Evolutionary conservation across 1,140 invertebrate species (phyloP).

Genomic region (Nixonia krombeini): DNA sequence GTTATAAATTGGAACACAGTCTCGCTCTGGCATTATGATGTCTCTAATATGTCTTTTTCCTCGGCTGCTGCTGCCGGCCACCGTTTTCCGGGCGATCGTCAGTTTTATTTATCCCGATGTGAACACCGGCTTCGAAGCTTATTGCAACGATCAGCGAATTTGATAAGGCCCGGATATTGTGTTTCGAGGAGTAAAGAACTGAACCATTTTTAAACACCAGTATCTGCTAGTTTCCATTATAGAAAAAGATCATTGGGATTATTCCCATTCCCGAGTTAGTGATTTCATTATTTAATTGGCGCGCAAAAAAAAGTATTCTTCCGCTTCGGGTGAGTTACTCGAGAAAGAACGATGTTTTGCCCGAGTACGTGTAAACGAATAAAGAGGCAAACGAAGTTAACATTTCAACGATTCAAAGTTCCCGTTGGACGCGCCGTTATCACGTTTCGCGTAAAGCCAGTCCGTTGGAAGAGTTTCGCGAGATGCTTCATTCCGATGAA

Average conservation of each 20-base stretch:
- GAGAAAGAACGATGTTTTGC: no score
- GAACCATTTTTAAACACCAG: no score
- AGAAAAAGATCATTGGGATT: no score
- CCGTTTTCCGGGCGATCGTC: constrained; percentile 44
- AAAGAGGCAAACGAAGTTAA: constrained; percentile 26
- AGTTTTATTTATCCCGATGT: constrained; percentile 41
- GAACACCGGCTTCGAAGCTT: constrained; percentile 31
- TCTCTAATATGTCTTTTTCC: constrained; percentile 72
- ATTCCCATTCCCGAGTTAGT: no score
- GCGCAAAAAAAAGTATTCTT: no score
- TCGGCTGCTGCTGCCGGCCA: constrained; percentile 41
- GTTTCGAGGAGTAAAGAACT: no score
- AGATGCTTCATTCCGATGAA: constrained; percentile 48
- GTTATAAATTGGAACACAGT: constrained; percentile 73
- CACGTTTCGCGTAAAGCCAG: constrained; percentile 39
- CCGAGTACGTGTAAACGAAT: constrained; percentile 5
- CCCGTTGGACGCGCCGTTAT: constrained; percentile 47
- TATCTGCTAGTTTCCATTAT: no score
- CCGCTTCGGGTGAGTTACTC: no score
- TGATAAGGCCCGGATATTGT: constrained; percentile 36
- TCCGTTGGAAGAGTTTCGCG: constrained; percentile 38
- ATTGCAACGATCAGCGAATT: constrained; percentile 39
- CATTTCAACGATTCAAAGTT: constrained; percentile 25
- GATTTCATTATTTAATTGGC: no score
- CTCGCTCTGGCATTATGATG: constrained; percentile 71